Evolutionary conservation across 1,140 invertebrate genomes (phyloP), one percentile per base, ranked within the genome.

Genomic region (Drosophila malerkotliana): DNA sequence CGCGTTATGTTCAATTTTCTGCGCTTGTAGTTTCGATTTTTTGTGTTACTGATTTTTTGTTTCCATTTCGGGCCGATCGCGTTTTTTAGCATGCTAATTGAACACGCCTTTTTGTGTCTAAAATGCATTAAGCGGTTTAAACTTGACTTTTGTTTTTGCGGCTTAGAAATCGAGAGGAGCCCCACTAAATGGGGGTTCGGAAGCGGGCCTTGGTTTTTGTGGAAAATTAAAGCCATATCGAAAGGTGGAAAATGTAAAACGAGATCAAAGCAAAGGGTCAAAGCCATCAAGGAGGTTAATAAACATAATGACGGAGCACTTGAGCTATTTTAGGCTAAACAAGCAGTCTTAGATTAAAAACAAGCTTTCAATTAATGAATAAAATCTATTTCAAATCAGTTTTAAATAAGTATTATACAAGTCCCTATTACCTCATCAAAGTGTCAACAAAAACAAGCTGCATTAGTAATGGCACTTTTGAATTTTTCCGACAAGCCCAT

Each of bases 21-120:
- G 69, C 51, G 77, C 81, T 85, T 85, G 81, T 85, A 80, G 73
- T 85, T 77, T 61, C 56, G 2, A 67, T 69, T 47, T 54, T 67
- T 68, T 58, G 54, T 39, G 21, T 15, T 52, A 57, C 60, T 37
- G 26, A 45, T 79, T 83, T 83, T 72, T 30, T 32, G 51, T 79
- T 79, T 72, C 34, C 34, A 37, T 37, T 66, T 72, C 54, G 18
- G 51, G 60, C 26, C 44, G 57, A 79, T 83, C 72, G 55, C 66
- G 79, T 74, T 81, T 71, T 68, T 67, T 47, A 44, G 78, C 82
- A 85, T 87, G 82, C 82, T 85, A 87, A 85, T 85, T 87, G 82
- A 85, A 85, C 82, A 85, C 82, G 82, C 82, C 82, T 85, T 85
- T 85, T 85, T 82, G 80, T 85, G 82, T 85, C 73, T 66, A 54